Evolutionary conservation across 2,888 invertebrate genomes (phyloP).

Genomic region (Anarsia innoxiella): DNA sequence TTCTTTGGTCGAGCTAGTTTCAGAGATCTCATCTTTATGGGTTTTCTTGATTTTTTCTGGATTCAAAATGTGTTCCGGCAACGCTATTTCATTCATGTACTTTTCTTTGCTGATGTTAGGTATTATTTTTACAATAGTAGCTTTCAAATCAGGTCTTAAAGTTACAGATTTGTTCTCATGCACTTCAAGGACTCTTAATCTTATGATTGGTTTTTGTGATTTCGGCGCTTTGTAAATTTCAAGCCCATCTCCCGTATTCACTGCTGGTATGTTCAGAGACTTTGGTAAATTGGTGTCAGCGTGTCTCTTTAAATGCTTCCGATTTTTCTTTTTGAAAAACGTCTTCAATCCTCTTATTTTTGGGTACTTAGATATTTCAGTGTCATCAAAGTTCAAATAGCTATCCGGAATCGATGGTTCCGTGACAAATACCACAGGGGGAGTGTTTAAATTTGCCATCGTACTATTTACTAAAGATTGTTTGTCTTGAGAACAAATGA

Average conservation of each 20-base stretch:
- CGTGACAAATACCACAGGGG: neutral
- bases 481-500: constrained; percentile 34
- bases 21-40: neutral
- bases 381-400: too few relatives aligned
- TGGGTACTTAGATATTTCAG: too few relatives aligned
- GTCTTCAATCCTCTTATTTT: too few relatives aligned
- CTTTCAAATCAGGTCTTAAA: neutral
- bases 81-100: too few relatives aligned
- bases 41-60: neutral
- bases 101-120: too few relatives aligned
- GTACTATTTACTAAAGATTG: neutral
- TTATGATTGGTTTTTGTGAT: neutral
- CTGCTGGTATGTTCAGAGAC: too few relatives aligned
- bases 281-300: too few relatives aligned
- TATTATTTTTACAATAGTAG: neutral
- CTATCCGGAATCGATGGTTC: too few relatives aligned
- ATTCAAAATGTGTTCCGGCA: neutral
- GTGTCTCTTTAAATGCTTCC: neutral
- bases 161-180: neutral
- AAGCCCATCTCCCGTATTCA: too few relatives aligned
- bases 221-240: too few relatives aligned
- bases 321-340: constrained; percentile 19
- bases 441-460: neutral
- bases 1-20: constrained; percentile 11
- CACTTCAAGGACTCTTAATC: neutral